These are phyloP conservation scores for Ochlodes sylvanus DNA, from an alignment of 2,888 invertebrate species.

Conservation along the genomic window DNA sequence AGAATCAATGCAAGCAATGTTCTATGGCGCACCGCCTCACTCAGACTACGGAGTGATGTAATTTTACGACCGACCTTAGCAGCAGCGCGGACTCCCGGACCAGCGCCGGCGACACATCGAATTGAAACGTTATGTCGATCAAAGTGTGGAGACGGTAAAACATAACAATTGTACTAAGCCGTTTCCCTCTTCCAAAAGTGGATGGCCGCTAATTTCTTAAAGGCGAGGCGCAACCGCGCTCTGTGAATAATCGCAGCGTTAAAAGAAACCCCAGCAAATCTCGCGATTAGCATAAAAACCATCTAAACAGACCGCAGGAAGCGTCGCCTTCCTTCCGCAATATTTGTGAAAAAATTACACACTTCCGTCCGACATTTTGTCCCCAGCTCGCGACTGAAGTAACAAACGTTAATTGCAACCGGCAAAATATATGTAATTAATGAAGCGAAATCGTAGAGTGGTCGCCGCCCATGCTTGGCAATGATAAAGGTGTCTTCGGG, in stretches of 20 bases:
- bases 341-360: conserved; percentile 82
- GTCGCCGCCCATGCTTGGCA: conserved; percentile 40
- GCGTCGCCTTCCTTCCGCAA: conserved; percentile 80
- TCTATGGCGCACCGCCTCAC: too few species aligned
- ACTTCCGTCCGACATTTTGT: conserved; percentile 79
- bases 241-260: conserved; percentile 78
- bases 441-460: conserved; percentile 65
- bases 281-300: conserved; percentile 82
- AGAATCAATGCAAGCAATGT: too few species aligned
- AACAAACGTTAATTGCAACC: conserved; percentile 76
- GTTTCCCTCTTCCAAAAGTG: background rate
- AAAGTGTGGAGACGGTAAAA: too few species aligned
- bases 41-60: too few species aligned
- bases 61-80: too few species aligned
- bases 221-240: conserved; percentile 57
- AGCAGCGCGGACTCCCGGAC: too few species aligned
- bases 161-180: background rate
- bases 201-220: conserved; percentile 67
- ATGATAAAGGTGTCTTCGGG: conserved; percentile 8
- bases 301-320: conserved; percentile 80
- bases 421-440: conserved; percentile 71
- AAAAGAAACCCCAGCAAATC: conserved; percentile 80
- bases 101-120: too few species aligned
- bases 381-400: conserved; percentile 65
- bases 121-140: too few species aligned